Evolutionary conservation across 1,140 invertebrate species (phyloP).

Genomic region (Conus ventricosus): DNA sequence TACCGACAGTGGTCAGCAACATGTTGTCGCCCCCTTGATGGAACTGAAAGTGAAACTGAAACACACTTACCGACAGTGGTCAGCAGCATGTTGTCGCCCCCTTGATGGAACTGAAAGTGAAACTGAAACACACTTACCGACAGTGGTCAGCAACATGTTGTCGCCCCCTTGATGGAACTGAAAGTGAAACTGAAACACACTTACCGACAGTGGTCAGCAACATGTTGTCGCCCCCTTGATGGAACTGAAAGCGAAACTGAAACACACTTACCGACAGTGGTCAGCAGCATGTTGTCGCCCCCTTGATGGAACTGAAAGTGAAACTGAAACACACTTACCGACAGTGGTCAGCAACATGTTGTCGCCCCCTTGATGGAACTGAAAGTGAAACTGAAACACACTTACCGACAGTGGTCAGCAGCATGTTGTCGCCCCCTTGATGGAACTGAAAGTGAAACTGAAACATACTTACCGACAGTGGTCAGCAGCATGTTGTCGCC

Average conservation of each 20-base stretch:
- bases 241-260: too few species aligned
- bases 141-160: conserved; percentile 98
- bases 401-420: conserved; percentile 97
- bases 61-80: conserved; percentile 94
- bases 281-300: conserved; percentile 99
- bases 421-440: conserved; percentile 99
- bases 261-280: conserved; percentile 92
- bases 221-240: conserved; percentile 99
- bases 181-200: conserved; percentile 69
- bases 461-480: conserved; percentile 89
- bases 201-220: conserved; percentile 97
- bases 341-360: conserved; percentile 99
- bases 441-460: too few species aligned
- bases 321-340: conserved; percentile 82
- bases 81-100: conserved; percentile 99
- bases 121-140: conserved; percentile 84
- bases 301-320: too few species aligned
- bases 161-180: too few species aligned
- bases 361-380: too few species aligned
- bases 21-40: too few species aligned
- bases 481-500: conserved; percentile 99
- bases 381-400: conserved; percentile 51
- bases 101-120: too few species aligned
- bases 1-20: conserved; percentile 97
- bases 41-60: too few species aligned